Conservation (phyloP, 2,888 invertebrate genomes). For the Heliconius charithonia region DNA sequence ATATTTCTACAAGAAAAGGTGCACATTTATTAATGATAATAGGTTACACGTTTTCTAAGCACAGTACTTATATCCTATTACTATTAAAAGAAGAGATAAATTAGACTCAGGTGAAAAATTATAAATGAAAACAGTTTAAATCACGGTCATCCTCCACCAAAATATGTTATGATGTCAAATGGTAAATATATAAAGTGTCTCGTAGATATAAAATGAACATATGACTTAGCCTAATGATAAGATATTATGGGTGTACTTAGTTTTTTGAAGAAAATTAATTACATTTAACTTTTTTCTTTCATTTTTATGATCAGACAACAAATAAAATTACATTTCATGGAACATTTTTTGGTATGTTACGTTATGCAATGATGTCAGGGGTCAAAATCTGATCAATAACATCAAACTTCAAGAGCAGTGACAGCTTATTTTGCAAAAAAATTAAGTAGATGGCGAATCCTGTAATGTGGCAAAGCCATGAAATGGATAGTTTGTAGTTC, state of each 20-base stretch:
- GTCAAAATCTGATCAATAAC: too few relatives aligned
- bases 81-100: conserved; percentile 36
- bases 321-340: not conserved
- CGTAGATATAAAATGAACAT: not conserved
- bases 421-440: too few relatives aligned
- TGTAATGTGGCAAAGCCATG: too few relatives aligned
- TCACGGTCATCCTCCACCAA: conserved; percentile 49
- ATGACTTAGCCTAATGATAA: not conserved
- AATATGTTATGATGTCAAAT: conserved; percentile 38
- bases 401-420: too few relatives aligned
- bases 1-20: conserved; percentile 17
- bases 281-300: not conserved
- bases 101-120: conserved; percentile 41
- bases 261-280: not conserved
- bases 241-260: not conserved
- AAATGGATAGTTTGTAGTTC: too few relatives aligned
- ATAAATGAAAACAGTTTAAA: conserved; percentile 32
- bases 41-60: conserved; percentile 31
- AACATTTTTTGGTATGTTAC: too few relatives aligned
- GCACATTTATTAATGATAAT: conserved; percentile 32
- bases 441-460: too few relatives aligned
- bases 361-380: too few relatives aligned
- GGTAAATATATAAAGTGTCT: conserved; percentile 13
- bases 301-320: not conserved
- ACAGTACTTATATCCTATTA: conserved; percentile 20